Evolutionary conservation across 2,888 invertebrate species (phyloP).

Genomic region (Papilio protenor): DNA sequence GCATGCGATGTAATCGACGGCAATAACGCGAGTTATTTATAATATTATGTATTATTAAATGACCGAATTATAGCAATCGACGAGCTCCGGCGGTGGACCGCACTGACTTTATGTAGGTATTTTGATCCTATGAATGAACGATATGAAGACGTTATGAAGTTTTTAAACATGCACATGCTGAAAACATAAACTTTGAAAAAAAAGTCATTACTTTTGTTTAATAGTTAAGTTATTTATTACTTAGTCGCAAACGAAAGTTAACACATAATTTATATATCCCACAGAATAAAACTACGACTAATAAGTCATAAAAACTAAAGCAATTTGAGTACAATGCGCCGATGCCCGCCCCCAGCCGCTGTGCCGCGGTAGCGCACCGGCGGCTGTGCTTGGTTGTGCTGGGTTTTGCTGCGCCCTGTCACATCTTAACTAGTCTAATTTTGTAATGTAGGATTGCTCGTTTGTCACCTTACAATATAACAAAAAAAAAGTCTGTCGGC

Average conservation of each 20-base stretch:
- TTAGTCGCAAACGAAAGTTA: neutral
- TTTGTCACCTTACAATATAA: no score
- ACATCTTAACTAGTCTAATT: neutral
- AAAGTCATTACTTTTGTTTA: neutral
- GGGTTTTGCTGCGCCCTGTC: neutral
- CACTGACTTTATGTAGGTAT: neutral
- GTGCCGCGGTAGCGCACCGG: neutral
- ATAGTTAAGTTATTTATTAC: neutral
- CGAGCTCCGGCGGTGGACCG: neutral
- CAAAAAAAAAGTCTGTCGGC: neutral
- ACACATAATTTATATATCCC: neutral
- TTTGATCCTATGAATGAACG: no score
- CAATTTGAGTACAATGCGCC: neutral
- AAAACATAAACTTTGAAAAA: neutral
- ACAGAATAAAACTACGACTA: neutral
- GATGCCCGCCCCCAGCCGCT: neutral
- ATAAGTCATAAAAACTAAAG: neutral
- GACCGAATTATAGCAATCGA: neutral
- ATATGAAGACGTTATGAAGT: neutral
- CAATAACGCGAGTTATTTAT: slow-evolving; percentile 1
- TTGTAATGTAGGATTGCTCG: no score
- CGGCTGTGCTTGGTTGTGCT: no score
- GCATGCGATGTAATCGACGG: slow-evolving; percentile 16
- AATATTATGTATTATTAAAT: neutral
- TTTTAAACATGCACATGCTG: neutral